Base-by-base conservation (phyloP, 2,113 vertebrate genomes). In the Gavia stellata region DNA sequence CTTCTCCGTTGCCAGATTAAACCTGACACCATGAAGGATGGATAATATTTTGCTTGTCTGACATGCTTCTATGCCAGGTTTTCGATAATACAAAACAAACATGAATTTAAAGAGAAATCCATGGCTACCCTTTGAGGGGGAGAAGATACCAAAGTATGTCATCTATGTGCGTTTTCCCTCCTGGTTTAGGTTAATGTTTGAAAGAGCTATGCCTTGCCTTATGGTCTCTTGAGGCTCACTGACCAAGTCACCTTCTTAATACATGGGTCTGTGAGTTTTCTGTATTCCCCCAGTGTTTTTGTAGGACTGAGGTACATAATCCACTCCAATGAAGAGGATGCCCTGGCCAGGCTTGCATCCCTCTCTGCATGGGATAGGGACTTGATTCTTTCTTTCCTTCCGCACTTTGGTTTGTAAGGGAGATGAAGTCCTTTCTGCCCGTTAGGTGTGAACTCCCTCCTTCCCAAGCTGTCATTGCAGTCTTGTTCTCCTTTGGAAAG, bases 241-340 rank as follows among this genome's bases (percentile, higher is more conserved):
- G 6, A 10, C 40, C 34, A 13, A 20, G 40, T 33, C 34, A 44
- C 17, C 70, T 58, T 50, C 19, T 25, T 29, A 23, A 61, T 38
- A 2, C 1, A 0, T 0, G 3, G 9, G 5, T 18, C 58, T 72
- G 38, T 20, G 25, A 31, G 47, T 2, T 53, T 20, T 62, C n/a
- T 21, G 6, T 25, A 4, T 52, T 45, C 44, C 19, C 10, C 9
- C 17, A 5, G 16, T 50, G 36, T 8, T 71, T 92, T 62, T 84
- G 31, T 11, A 16, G 62, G 59, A 33, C 15, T 62, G 65, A 50
- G 17, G 3, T 59, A 3, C 19, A 4, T 23, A 12, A 21, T 14
- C 47, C 26, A 1, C 3, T 26, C 38, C 33, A 29, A 3, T 0
- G 3, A 42, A 36, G 49, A 65, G 34, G 18, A 3, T 28, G 19